Evolutionary conservation across 92 coral and sea anemone species (phyloP).

Genomic region (Micromussa lordhowensis): DNA sequence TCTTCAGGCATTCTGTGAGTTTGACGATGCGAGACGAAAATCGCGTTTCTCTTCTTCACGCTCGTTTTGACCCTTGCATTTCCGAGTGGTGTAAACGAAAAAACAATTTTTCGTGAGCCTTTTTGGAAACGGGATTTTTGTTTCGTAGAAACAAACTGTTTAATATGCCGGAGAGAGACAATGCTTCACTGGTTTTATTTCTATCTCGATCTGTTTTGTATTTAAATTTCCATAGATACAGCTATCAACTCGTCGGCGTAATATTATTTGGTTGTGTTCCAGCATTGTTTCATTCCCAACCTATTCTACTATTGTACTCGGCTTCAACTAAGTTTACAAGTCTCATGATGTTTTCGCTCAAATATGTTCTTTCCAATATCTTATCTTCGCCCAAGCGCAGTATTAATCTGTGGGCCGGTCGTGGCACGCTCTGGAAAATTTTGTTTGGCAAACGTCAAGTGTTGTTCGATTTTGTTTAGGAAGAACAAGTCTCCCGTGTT

Average conservation of each 20-base stretch:
- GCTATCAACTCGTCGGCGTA: constrained; percentile 1
- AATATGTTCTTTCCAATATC: constrained; percentile 27
- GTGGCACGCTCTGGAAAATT: constrained; percentile 43
- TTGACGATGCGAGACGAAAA: constrained; percentile 25
- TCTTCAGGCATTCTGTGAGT: background rate
- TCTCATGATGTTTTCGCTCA: background rate
- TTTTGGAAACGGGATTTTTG: background rate
- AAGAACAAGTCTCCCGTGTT: constrained; percentile 23
- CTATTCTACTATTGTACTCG: background rate
- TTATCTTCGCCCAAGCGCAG: constrained; percentile 25
- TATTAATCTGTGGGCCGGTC: constrained; percentile 20
- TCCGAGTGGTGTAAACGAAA: constrained; percentile 16
- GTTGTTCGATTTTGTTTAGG: constrained; percentile 7
- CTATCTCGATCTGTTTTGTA: background rate
- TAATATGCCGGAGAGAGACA: background rate
- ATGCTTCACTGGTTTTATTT: background rate
- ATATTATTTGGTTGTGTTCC: constrained; percentile 71
- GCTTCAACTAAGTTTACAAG: background rate
- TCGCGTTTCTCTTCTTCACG: constrained; percentile 5
- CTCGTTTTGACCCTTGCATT: constrained; percentile 33
- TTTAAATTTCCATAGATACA: constrained; percentile 42
- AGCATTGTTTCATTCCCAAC: constrained; percentile 61
- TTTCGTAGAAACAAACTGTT: constrained; percentile 6
- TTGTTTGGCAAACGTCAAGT: constrained; percentile 19
- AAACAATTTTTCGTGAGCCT: background rate